These are phyloP conservation scores for Caenorhabditis sp. DNA, from an alignment of 2,888 invertebrate species.

Conservation along the genomic window DNA sequence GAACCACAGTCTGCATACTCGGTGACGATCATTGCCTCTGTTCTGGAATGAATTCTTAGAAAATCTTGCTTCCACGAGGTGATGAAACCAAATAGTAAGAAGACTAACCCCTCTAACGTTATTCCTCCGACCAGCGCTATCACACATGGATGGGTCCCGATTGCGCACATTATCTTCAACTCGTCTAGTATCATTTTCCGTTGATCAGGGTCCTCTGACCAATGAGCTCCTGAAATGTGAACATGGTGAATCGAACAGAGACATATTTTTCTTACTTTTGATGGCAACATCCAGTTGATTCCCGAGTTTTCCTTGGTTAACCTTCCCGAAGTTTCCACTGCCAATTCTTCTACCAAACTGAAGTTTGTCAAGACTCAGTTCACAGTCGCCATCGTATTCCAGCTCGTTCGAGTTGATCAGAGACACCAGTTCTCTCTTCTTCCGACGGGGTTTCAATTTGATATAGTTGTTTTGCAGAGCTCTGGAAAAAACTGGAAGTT, in stretches of 20 bases:
- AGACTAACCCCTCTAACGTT: slow-evolving; percentile 21
- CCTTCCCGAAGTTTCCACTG: background rate
- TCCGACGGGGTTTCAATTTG: background rate
- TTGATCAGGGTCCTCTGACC: background rate
- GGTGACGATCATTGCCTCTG: slow-evolving; percentile 36
- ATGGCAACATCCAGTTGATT: background rate
- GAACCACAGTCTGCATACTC: slow-evolving; percentile 69
- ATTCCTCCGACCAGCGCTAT: slow-evolving; percentile 70
- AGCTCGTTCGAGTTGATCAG: background rate
- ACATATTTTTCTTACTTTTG: background rate
- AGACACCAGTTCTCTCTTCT: background rate
- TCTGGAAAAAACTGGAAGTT: background rate
- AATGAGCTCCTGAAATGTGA: background rate
- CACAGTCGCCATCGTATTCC: background rate
- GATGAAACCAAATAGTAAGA: background rate
- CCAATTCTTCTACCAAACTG: too few species aligned
- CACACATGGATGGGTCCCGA: slow-evolving; percentile 73
- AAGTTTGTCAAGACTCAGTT: too few species aligned
- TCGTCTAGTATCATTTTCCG: slow-evolving; percentile 36
- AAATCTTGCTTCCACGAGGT: background rate
- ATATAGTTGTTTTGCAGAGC: background rate
- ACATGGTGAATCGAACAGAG: too few species aligned
- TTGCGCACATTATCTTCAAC: slow-evolving; percentile 72
- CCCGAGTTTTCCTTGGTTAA: background rate
- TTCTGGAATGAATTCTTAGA: slow-evolving; percentile 28